phyloP scores from a whole-genome alignment of 2,888 invertebrate species.

The Lithophane ornitopus region DNA sequence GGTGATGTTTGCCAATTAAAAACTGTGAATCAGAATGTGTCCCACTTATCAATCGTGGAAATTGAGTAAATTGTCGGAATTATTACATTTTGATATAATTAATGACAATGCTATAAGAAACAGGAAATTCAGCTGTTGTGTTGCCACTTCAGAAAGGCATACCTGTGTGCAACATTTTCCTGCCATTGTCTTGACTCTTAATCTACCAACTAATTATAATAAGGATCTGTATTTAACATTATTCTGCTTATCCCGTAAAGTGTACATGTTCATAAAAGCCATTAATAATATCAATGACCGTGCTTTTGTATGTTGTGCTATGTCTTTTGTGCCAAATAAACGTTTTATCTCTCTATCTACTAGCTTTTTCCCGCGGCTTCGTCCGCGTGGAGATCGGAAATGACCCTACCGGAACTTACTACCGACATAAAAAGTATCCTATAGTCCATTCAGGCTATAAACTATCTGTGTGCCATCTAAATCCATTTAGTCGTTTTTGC shows the following conservation, averaged over 20 bases:
- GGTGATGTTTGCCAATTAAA: slow-evolving; percentile 14
- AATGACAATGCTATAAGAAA: not conserved
- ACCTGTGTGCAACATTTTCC: not conserved
- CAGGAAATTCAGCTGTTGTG: not conserved
- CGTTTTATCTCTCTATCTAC: no score
- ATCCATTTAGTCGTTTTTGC: no score
- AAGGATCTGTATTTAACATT: not conserved
- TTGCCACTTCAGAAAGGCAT: not conserved
- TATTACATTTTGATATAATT: not conserved
- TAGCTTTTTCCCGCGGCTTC: no score
- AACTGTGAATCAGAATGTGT: slow-evolving; percentile 2
- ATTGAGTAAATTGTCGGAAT: not conserved
- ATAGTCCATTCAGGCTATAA: no score
- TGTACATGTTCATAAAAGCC: not conserved
- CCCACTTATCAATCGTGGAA: not conserved
- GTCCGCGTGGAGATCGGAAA: no score
- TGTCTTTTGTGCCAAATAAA: no score
- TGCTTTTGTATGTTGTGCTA: no score
- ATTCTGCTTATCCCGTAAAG: not conserved
- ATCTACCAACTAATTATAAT: not conserved
- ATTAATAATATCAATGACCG: not conserved
- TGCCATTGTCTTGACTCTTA: not conserved
- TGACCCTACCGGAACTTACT: no score
- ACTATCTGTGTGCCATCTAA: no score
- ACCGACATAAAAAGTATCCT: no score